Evolutionary conservation across 2,797 vertebrate species (phyloP).

Genomic region (Lepidocolaptes lacrymiger): DNA sequence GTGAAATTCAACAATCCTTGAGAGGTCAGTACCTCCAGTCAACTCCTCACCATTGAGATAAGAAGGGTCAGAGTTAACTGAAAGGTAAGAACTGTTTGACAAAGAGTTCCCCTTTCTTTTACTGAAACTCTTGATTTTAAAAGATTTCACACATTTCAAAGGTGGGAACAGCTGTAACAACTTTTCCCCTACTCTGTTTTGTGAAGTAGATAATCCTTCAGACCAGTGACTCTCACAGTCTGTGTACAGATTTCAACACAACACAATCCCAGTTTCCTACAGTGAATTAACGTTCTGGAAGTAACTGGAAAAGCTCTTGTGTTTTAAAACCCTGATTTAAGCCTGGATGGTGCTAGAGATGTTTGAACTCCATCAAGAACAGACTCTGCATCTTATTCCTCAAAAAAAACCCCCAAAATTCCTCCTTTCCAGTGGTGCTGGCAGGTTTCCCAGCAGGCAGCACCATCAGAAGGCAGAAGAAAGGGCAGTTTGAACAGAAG

Average conservation of each 20-base stretch:
- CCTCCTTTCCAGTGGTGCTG: not conserved
- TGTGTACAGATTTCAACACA: not conserved
- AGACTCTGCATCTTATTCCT: not conserved
- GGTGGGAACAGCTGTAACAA: not conserved
- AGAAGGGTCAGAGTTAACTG: not conserved
- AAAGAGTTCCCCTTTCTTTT: not conserved
- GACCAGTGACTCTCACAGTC: not conserved
- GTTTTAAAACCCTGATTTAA: not conserved
- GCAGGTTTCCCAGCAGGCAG: not conserved
- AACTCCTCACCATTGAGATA: not conserved
- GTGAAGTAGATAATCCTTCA: slow-evolving; percentile 17
- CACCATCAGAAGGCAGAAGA: not conserved
- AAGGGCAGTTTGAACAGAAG: not conserved
- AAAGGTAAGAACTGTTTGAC: not conserved
- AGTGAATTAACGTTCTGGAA: slow-evolving; percentile 13
- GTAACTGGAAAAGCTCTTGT: not conserved
- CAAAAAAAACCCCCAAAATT: not conserved
- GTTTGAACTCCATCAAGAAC: not conserved
- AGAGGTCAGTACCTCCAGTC: not conserved
- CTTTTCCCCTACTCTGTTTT: not conserved
- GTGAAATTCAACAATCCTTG: not conserved
- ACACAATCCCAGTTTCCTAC: not conserved
- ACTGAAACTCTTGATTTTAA: not conserved
- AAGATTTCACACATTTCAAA: slow-evolving; percentile 6
- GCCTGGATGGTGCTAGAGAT: not conserved